Base-by-base conservation (phyloP, 2,113 vertebrate genomes). In the Phalacrocorax aristotelis region DNA sequence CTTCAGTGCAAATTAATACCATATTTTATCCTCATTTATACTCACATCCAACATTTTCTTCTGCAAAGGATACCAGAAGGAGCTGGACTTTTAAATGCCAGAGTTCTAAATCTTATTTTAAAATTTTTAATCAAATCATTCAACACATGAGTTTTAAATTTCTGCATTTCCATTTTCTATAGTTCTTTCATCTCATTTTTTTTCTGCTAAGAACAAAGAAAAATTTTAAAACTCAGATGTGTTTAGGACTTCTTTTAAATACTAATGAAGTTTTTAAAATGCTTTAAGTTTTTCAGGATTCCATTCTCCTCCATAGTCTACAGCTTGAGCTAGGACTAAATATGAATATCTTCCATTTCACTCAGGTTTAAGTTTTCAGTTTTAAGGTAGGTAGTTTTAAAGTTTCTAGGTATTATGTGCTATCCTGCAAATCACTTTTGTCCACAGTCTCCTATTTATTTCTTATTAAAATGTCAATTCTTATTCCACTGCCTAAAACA, bases 1-100 rank as follows among this genome's bases (percentile, higher is more conserved):
- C 96, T 94, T 90, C 82, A 77, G 87, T 91, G 93, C 40, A 96
- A 97, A 96, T 97, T 96, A 95, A 74, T 90, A 87, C 86, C 40
- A 80, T 96, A 95, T 96, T 94, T 97, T 96, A 93, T 54, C 54
- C 90, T 88, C 22, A 88, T 83, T 97, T 91, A 84, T 84, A 91
- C 25, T 17, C 62, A 88, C 32, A 87, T 58, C 54, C 54, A 93
- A 48, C 18, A 82, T 34, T 85, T 85, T 49, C 44, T 95, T 52
- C 91, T 90, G 52, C 58, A 85, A 90, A 93, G 49, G 64, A 91
- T 93, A 95, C 62, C 84, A 95, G 78, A 94, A 94, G 71, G 90
- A 91, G 62, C 25, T 88, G 84, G 36, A 61, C 58, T 76, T 89
- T 87, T 72, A 96, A 96, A 96, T 94, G 93, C 58, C 87, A 80